Conservation (phyloP, 2,888 invertebrate species). For the Scotopteryx bipunctaria region DNA sequence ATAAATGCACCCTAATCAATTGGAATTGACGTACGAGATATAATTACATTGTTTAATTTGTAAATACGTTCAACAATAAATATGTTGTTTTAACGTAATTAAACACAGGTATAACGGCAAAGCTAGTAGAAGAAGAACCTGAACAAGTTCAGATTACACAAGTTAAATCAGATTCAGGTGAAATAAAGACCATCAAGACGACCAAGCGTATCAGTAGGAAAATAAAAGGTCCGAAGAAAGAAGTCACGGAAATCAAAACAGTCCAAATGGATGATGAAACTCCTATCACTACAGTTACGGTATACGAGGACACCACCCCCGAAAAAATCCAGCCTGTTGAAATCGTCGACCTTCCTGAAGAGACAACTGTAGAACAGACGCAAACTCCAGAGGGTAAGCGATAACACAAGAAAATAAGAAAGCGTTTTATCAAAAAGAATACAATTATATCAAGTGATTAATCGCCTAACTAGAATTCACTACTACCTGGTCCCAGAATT, state of each 20-base stretch:
- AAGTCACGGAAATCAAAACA: slow-evolving; percentile 41
- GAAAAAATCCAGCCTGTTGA: slow-evolving; percentile 22
- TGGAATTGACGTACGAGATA: too few relatives aligned
- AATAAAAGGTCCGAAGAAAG: slow-evolving; percentile 33
- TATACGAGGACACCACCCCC: slow-evolving; percentile 48
- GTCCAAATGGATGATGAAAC: slow-evolving; percentile 35
- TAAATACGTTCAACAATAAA: too few relatives aligned
- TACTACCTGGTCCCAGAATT: too few relatives aligned
- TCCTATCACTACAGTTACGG: slow-evolving; percentile 32
- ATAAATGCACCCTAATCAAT: too few relatives aligned
- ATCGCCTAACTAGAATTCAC: too few relatives aligned
- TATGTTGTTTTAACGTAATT: too few relatives aligned
- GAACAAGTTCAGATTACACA: slow-evolving; percentile 61
- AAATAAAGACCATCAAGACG: slow-evolving; percentile 32
- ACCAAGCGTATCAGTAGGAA: slow-evolving; percentile 29
- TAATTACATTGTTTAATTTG: too few relatives aligned
- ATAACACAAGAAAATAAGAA: slow-evolving; percentile 42
- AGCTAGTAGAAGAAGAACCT: slow-evolving; percentile 41
- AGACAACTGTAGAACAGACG: slow-evolving; percentile 36
- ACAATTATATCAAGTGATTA: too few relatives aligned
- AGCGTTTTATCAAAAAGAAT: slow-evolving; percentile 49
- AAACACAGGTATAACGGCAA: too few relatives aligned
- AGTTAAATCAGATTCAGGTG: slow-evolving; percentile 45
- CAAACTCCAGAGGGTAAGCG: slow-evolving; percentile 45
- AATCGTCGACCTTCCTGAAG: slow-evolving; percentile 44